phyloP scores from a whole-genome alignment of 2,888 invertebrate species.

The Hemaris fuciformis region DNA sequence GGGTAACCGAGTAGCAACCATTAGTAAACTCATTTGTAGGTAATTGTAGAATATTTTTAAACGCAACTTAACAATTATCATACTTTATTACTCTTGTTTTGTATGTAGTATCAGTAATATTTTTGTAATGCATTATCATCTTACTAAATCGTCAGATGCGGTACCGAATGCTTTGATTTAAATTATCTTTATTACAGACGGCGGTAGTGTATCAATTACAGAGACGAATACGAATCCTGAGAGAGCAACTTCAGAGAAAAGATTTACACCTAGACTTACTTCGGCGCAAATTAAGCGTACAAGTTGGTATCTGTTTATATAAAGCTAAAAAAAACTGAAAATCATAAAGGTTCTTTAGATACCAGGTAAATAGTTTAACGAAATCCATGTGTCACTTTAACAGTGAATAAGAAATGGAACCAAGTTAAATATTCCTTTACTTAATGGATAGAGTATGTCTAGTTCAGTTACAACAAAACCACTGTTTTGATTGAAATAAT shows the following conservation, averaged over 20 bases:
- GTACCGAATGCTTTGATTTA: neutral
- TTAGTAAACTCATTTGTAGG: neutral
- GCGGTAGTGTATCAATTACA: conserved; percentile 95
- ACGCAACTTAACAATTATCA: neutral
- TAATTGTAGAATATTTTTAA: neutral
- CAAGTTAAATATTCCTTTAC: no score
- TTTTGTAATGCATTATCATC: neutral
- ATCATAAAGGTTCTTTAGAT: no score
- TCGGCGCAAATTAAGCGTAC: conserved; percentile 91
- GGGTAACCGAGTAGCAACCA: neutral
- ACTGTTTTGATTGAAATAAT: no score
- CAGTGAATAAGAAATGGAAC: no score
- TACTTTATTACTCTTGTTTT: neutral
- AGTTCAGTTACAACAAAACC: no score
- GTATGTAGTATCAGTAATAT: neutral
- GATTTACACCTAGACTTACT: conserved; percentile 95
- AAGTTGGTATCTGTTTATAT: conserved; percentile 44
- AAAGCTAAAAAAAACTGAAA: neutral
- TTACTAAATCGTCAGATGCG: neutral
- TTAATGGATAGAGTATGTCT: no score
- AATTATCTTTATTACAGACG: conserved; percentile 78
- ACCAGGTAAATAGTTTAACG: no score
- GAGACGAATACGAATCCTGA: conserved; percentile 89
- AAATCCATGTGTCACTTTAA: no score
- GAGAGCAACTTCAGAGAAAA: conserved; percentile 95